Evolutionary conservation across 2,797 vertebrate species (phyloP), one percentile per base, ranked within the genome.

Genomic region (Parambassis ranga): DNA sequence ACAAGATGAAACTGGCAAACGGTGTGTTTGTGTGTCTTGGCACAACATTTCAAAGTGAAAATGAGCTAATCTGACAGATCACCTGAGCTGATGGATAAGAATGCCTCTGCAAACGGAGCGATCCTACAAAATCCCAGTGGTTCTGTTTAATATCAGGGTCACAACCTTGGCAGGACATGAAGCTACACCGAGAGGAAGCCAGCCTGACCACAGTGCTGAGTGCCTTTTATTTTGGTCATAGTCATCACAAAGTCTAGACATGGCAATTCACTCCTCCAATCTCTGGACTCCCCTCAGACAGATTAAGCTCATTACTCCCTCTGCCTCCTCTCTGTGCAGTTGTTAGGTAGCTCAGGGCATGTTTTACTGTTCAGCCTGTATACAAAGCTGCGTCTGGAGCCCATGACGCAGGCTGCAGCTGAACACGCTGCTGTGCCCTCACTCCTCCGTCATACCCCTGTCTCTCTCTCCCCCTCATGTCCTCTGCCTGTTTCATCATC

Each of bases 181-280:
- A 75, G 55, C 63, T 51, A 18, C 51, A 55, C 33, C 38, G 46
- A 71, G 23, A 75, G 51, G 59, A 73, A 70, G 43, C 49, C 62
- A 58, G 51, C 20, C 66, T 55, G 64, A 73, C 56, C 16, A 35
- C 46, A 26, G 32, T 28, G 41, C 58, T 52, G 57, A 60, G 49
- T 36, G 43, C 22, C 61, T 83, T 69, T 79, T 79, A 58, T 75
- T 83, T 87, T 70, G 49, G 62, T 65, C 60, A 13, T 61, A 81
- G 75, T 85, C 77, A 81, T 84, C 62, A 52, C 48, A 47, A 66
- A 65, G 77, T 85, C 83, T 82, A 86, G 86, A 89, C 81, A 52
- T 19, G 44, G 41, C 61, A 59, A 59, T 78, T 75, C 44, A 47
- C 43, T 19, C 58, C 35, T 62, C 26, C 44, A 26, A 23, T 56